A percentile compares a stretch with the other conserved stretches of the same genome.
These are phyloP conservation scores for Neodiprion fabricii DNA, from an alignment of 1,140 invertebrate genomes.

Conservation along the genomic window DNA sequence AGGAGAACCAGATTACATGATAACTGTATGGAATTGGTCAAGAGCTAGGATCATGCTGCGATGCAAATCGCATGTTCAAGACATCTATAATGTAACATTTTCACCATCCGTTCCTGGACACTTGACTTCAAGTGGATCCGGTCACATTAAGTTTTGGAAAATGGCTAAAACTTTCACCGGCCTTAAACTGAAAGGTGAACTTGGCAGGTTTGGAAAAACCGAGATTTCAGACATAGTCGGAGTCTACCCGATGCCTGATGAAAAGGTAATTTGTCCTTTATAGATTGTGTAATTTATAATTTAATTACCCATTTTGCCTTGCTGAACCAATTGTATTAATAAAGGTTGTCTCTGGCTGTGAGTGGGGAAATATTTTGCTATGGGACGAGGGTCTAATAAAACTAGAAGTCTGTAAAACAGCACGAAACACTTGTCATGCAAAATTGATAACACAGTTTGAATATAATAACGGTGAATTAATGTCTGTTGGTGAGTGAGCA, in stretches of 20 bases:
- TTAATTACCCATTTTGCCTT: background rate
- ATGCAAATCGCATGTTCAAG: slow-evolving; percentile 80
- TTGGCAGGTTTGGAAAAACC: slow-evolving; percentile 89
- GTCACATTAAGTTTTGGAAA: slow-evolving; percentile 94
- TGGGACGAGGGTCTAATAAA: slow-evolving; percentile 90
- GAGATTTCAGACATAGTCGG: slow-evolving; percentile 88
- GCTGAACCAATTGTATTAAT: slow-evolving; percentile 14
- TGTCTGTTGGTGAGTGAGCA: slow-evolving; percentile 62
- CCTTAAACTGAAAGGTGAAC: slow-evolving; percentile 83
- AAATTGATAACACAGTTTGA: slow-evolving; percentile 78
- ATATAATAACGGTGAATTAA: slow-evolving; percentile 68
- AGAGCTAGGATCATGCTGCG: slow-evolving; percentile 74
- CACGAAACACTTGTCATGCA: slow-evolving; percentile 75
- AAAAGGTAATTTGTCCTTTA: slow-evolving; percentile 68
- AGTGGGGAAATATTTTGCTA: slow-evolving; percentile 88
- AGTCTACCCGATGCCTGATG: slow-evolving; percentile 83
- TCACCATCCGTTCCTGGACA: slow-evolving; percentile 78
- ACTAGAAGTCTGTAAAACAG: slow-evolving; percentile 75
- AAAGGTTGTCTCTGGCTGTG: slow-evolving; percentile 80
- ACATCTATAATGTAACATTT: slow-evolving; percentile 80
- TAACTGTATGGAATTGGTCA: slow-evolving; percentile 90
- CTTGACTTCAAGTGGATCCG: slow-evolving; percentile 76
- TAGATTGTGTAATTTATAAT: background rate
- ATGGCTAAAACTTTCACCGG: slow-evolving; percentile 90
- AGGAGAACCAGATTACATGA: slow-evolving; percentile 82